Conservation (phyloP, 2,797 vertebrate genomes). For the Catharus ustulatus region DNA sequence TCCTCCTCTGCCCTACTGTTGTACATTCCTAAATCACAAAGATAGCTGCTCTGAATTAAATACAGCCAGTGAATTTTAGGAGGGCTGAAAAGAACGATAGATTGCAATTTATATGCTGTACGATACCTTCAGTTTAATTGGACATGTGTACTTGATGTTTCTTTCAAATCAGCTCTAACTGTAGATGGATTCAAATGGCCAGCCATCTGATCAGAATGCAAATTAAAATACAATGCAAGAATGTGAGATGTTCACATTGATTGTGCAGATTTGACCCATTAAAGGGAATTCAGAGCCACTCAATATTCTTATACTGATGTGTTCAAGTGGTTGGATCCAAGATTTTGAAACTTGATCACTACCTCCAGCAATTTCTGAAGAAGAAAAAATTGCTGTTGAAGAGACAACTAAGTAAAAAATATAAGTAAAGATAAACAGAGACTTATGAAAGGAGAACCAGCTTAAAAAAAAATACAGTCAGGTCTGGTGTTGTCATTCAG, state of each 20-base stretch:
- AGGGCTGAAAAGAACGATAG: background rate
- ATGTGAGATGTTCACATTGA: background rate
- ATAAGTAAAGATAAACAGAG: background rate
- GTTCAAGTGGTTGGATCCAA: background rate
- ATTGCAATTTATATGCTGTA: constrained; percentile 26
- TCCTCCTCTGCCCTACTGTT: background rate
- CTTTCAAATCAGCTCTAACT: constrained; percentile 19
- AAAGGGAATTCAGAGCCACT: background rate
- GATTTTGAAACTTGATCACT: background rate
- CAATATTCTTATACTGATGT: background rate
- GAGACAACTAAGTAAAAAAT: background rate
- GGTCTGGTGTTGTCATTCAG: background rate
- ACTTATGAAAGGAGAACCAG: background rate
- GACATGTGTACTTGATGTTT: constrained; percentile 21
- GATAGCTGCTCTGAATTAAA: background rate
- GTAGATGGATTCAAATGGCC: background rate
- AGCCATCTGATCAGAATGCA: background rate
- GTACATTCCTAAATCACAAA: background rate
- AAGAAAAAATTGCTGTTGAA: background rate
- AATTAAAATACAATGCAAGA: background rate
- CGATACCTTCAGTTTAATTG: background rate
- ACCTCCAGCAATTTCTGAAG: background rate
- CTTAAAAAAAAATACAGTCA: background rate
- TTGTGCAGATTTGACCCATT: background rate
- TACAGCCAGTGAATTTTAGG: background rate